Evolutionary conservation across 2,797 vertebrate genomes (phyloP), one percentile per base, ranked within the genome.

Genomic region (Allochrocebus solatus): DNA sequence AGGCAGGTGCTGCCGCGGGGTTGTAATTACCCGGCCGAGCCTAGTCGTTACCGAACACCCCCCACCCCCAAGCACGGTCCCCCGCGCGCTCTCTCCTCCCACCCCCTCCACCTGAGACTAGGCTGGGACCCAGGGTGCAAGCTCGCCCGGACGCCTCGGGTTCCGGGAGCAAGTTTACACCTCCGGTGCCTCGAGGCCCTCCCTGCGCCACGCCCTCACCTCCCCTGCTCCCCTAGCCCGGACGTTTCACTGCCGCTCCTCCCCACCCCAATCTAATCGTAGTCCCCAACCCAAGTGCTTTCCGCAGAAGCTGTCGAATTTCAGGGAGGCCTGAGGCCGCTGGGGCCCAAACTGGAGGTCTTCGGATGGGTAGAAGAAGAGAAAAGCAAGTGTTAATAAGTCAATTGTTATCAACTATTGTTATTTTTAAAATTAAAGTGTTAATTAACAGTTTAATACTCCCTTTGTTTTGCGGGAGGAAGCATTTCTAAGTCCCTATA

Each of bases 1-100:
- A 99, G 99, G 99, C 99, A 99, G 99, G 99, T 99, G 99, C 99
- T 99, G 99, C 99, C 99, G 99, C 99, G 99, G 99, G 99, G 99
- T 99, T 99, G 99, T 99, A 99, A 99, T 99, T 99, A 99, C 99
- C 99, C 98, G 98, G 98, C 98, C 98, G 98, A 98, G 98, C 93
- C 88, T 36, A 87, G 90, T 96, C 57, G 83, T 92, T 81, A 55
- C 90, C 64, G 96, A 97, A 89, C 96, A 93, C 94, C 95, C 96
- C 89, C 91, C 95, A 96, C n/a, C 95, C 80, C 48, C 33, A 30
- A 48, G 57, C 36, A 79, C 4, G 57, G 22, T 76, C 61, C 11
- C 84, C 82, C n/a, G 21, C 79, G 3, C 39, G 61, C 24, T 72
- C 72, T 72, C 50, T 21, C 59, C 64, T 61, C n/a, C 21, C 67